Evolutionary conservation across 1,140 invertebrate genomes (phyloP), one percentile per base, ranked within the genome.

Genomic region (Polypedilum vanderplanki): DNA sequence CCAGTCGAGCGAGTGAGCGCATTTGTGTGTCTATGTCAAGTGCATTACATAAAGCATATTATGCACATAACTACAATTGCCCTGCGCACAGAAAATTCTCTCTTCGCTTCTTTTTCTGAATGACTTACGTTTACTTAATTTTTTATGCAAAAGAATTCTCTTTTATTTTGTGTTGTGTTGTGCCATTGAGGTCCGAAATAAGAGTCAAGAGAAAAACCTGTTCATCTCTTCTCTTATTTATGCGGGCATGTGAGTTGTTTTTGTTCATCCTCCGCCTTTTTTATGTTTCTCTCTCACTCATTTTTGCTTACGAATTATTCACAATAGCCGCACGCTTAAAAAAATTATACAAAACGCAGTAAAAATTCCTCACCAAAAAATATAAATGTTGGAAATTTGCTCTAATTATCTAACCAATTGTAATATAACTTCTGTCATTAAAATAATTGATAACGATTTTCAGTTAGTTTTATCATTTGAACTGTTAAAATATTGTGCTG

Each of bases 11-110:
- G 7, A 18, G 18, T 70, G 17, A 70, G 9, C 9, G 65, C n/a
- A n/a, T 18, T 22, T 70, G 65, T 70, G 65, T 70, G 65, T 70
- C 65, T 70, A 17, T 70, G 65, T 70, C 65, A 70, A 70, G 65
- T 70, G 65, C 65, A 70, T 70, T 70, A 22, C 65, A 70, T 70
- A 70, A 70, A 70, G 17, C 65, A 70, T 70, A 70, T 20, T 20
- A 70, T 70, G 20, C 20, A 70, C 17, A 70, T 70, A 70, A 20
- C n/a, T 70, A 22, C 65, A 18, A 18, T 70, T 70, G 65, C 20
- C 17, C 20, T 70, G 65, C 17, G 65, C 65, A 70, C 18, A 18
- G 5, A 33, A 33, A 33, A 33, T 33, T 33, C 24, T 33, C 24
- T 33, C 24, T 33, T n/a, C 7, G 65, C 65, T 18, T 57, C n/a